A percentile compares a stretch with the other conserved stretches of the same genome.
Conservation (phyloP, 2,888 invertebrate genomes). For the Gibbula magus region DNA sequence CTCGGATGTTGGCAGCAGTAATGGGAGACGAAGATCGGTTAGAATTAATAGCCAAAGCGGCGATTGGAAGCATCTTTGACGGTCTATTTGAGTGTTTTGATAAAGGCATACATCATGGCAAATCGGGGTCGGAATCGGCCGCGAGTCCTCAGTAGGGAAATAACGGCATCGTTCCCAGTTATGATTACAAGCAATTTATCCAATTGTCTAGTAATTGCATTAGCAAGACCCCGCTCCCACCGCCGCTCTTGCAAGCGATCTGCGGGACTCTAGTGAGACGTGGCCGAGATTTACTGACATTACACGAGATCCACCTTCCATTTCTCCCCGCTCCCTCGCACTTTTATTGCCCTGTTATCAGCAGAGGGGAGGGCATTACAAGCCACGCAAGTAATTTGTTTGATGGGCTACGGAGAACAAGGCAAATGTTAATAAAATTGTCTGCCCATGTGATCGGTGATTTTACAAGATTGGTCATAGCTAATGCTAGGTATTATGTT, state of each 20-base stretch:
- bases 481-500: background rate
- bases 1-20: conserved; percentile 7
- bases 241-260: background rate
- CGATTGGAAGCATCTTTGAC: conserved; percentile 21
- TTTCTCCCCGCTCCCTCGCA: background rate
- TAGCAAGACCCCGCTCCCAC: conserved; percentile 9
- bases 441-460: conserved; percentile 12
- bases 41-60: conserved; percentile 23
- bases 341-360: background rate
- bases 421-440: conserved; percentile 27
- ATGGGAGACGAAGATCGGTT: conserved; percentile 4
- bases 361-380: conserved; percentile 2
- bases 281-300: conserved; percentile 23
- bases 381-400: conserved; percentile 19
- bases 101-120: conserved; percentile 26
- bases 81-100: conserved; percentile 20
- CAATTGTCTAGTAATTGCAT: conserved; percentile 35
- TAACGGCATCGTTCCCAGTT: conserved; percentile 21
- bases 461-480: background rate
- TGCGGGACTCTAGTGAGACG: background rate
- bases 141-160: conserved; percentile 22
- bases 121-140: conserved; percentile 24
- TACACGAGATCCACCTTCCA: conserved; percentile 4
- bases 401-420: conserved; percentile 23
- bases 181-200: conserved; percentile 35